Evolutionary conservation across 1,140 invertebrate species (phyloP).

Genomic region (Drosophila littoralis): DNA sequence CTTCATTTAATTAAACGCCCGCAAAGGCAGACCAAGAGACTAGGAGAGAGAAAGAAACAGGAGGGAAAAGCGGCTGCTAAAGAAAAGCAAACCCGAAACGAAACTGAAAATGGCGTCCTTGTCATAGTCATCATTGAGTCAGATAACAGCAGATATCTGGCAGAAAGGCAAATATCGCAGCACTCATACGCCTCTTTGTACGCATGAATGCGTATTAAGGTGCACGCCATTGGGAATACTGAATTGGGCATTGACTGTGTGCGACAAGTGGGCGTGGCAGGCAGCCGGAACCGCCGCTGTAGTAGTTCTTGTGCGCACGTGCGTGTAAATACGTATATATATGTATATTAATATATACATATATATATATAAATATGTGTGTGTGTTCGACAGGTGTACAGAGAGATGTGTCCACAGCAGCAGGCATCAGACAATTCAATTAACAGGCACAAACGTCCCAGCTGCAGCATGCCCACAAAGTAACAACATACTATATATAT

Average conservation of each 20-base stretch:
- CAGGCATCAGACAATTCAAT: conserved; percentile 35
- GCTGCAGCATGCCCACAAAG: conserved; percentile 11
- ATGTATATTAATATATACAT: conserved; percentile 1
- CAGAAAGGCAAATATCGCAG: conserved; percentile 16
- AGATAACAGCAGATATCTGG: conserved; percentile 21
- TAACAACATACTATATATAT: neutral
- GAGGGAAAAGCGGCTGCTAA: neutral
- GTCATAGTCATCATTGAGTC: conserved; percentile 62
- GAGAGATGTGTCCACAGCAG: conserved; percentile 18
- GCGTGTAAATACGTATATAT: conserved; percentile 58
- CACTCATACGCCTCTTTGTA: conserved; percentile 59
- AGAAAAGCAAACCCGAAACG: conserved; percentile 13
- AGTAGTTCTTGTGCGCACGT: conserved; percentile 61
- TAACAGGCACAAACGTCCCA: conserved; percentile 9
- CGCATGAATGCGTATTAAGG: conserved; percentile 74
- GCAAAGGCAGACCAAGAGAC: conserved; percentile 12
- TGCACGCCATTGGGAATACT: conserved; percentile 23
- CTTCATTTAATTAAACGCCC: conserved; percentile 81
- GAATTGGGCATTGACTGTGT: conserved; percentile 14
- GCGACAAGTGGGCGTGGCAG: conserved; percentile 30
- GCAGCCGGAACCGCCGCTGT: neutral
- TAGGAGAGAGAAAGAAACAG: neutral
- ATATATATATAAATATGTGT: conserved; percentile 2
- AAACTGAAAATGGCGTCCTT: conserved; percentile 40
- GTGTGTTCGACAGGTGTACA: conserved; percentile 25